Evolutionary conservation across 2,888 invertebrate species (phyloP).

Genomic region (Cephonodes hylas): DNA sequence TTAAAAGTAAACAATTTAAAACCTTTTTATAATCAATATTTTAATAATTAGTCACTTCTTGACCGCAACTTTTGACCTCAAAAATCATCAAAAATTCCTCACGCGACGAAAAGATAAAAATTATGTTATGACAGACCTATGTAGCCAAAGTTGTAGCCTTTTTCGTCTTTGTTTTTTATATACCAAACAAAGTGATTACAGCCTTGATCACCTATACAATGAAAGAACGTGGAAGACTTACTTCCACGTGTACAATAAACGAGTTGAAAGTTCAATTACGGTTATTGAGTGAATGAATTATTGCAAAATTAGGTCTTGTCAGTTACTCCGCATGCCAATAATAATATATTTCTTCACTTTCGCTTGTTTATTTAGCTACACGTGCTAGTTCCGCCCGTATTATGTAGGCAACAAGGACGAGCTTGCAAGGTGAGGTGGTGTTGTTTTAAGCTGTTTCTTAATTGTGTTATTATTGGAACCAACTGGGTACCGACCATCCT

Average conservation of each 20-base stretch:
- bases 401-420: background rate
- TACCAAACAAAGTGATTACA: background rate
- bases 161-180: too few species aligned
- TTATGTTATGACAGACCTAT: too few species aligned
- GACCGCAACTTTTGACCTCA: too few species aligned
- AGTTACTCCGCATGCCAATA: background rate
- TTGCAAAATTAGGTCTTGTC: background rate
- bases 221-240: background rate
- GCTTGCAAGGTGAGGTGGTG: background rate
- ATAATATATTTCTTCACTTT: background rate
- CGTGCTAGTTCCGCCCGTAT: background rate
- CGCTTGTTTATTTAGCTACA: background rate
- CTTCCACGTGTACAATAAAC: background rate
- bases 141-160: too few species aligned
- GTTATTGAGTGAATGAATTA: background rate
- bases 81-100: too few species aligned
- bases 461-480: too few species aligned
- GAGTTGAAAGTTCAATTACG: conserved; percentile 1
- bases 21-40: too few species aligned
- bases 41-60: too few species aligned
- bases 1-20: too few species aligned
- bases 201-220: conserved; percentile 2
- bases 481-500: too few species aligned
- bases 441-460: too few species aligned
- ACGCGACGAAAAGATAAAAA: too few species aligned